Percentiles rank a stretch among this genome's conserved stretches.
Evolutionary conservation across 2,888 invertebrate genomes (phyloP).

Genomic region (Amorpha juglandis): DNA sequence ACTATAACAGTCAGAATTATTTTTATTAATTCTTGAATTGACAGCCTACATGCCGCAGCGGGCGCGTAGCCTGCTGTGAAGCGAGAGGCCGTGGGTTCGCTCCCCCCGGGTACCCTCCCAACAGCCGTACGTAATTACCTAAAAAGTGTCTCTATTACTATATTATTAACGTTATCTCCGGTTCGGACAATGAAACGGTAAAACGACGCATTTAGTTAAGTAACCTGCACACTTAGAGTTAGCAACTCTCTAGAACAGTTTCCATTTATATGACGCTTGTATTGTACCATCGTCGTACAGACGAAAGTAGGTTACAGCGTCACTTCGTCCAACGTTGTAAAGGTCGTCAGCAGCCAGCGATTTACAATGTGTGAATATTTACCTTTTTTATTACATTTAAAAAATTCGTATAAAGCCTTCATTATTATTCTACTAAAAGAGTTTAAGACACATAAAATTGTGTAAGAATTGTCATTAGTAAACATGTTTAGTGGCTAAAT

Average conservation of each 20-base stretch:
- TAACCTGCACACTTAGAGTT: slow-evolving; percentile 5
- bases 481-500: no score
- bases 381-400: no score
- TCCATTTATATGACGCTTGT: slow-evolving; percentile 10
- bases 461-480: no score
- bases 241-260: background rate
- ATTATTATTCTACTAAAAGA: no score
- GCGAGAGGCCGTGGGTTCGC: no score
- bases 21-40: no score
- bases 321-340: slow-evolving; percentile 6
- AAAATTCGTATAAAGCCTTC: no score
- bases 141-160: background rate
- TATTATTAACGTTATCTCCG: background rate
- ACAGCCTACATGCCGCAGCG: no score
- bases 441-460: no score
- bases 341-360: background rate
- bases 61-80: no score
- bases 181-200: background rate
- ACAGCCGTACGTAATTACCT: slow-evolving; percentile 10
- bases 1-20: no score
- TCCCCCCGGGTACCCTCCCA: no score
- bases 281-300: slow-evolving; percentile 7
- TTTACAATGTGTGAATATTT: background rate
- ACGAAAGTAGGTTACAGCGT: slow-evolving; percentile 12
- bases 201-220: slow-evolving; percentile 21